phyloP scores from a whole-genome alignment of 2,888 invertebrate genomes.

The Lithophane leautieri region DNA sequence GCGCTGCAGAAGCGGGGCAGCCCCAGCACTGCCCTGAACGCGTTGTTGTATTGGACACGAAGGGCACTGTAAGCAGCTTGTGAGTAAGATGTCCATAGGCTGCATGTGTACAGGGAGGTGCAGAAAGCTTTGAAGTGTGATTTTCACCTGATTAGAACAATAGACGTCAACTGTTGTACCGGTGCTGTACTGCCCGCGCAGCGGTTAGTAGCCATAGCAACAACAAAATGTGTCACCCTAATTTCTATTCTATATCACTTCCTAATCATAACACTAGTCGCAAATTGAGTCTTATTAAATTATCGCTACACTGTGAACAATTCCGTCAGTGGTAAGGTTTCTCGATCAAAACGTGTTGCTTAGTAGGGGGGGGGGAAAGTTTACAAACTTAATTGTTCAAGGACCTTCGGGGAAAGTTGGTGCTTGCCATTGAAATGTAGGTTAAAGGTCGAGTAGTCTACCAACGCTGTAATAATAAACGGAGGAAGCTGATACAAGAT shows the following conservation, averaged over 20 bases:
- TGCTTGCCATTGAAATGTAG: conserved; percentile 51
- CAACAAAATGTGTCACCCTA: neutral
- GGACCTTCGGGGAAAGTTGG: conserved; percentile 50
- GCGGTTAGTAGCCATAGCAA: neutral
- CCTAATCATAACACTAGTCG: neutral
- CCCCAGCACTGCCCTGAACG: no score
- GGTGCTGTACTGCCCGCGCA: neutral
- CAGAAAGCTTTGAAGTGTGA: no score
- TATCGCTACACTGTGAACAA: neutral
- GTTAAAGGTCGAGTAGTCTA: conserved; percentile 46
- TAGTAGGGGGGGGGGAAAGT: conserved; percentile 23
- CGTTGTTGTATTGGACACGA: no score
- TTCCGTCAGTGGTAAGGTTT: conserved; percentile 17
- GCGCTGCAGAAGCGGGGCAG: no score
- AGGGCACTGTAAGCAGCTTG: no score
- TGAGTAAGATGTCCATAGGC: no score
- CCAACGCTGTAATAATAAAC: conserved; percentile 16
- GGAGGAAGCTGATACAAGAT: neutral
- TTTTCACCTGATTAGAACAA: no score
- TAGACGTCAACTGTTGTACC: no score
- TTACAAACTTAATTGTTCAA: conserved; percentile 57
- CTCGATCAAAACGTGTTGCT: conserved; percentile 25
- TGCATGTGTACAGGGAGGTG: no score
- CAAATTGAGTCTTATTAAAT: neutral
- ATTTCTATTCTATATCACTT: neutral